These are phyloP conservation scores for Bombus confusus DNA, from an alignment of 1,140 invertebrate species.

Conservation along the genomic window DNA sequence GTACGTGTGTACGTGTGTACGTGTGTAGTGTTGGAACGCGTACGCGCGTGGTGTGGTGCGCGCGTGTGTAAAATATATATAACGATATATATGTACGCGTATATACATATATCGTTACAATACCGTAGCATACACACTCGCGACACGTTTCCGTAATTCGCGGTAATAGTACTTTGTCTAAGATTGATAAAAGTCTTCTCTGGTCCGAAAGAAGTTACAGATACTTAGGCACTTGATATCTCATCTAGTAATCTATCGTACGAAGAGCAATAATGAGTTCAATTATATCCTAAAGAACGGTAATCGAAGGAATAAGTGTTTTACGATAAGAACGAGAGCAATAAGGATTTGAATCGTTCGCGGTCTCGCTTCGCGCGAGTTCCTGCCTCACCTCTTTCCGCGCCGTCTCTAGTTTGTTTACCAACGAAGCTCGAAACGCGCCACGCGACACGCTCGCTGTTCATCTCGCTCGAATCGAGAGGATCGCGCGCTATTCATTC, in stretches of 20 bases:
- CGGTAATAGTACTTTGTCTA: conserved; percentile 73
- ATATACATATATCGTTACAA: conserved; percentile 57
- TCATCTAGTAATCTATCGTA: conserved; percentile 76
- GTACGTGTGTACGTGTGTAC: neutral
- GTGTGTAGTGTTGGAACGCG: too few species aligned
- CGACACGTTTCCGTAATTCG: conserved; percentile 59
- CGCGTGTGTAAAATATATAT: neutral
- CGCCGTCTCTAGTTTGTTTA: neutral
- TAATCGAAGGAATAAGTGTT: conserved; percentile 43
- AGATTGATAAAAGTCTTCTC: conserved; percentile 80
- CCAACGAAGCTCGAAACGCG: neutral
- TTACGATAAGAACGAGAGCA: conserved; percentile 6
- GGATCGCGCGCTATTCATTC: neutral
- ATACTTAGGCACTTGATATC: conserved; percentile 83
- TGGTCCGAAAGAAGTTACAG: conserved; percentile 82
- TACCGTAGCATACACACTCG: conserved; percentile 55
- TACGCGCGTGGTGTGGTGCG: too few species aligned
- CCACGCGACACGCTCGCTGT: neutral
- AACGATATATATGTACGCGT: neutral
- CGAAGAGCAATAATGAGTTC: conserved; percentile 61
- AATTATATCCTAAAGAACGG: conserved; percentile 54
- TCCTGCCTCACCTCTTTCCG: neutral
- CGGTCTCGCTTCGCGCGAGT: neutral
- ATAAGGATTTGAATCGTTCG: conserved; percentile 33
- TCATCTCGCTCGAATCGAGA: neutral